These are phyloP conservation scores for Xenotilapia flavipinnis DNA, from an alignment of 2,113 vertebrate species.

Conservation along the genomic window DNA sequence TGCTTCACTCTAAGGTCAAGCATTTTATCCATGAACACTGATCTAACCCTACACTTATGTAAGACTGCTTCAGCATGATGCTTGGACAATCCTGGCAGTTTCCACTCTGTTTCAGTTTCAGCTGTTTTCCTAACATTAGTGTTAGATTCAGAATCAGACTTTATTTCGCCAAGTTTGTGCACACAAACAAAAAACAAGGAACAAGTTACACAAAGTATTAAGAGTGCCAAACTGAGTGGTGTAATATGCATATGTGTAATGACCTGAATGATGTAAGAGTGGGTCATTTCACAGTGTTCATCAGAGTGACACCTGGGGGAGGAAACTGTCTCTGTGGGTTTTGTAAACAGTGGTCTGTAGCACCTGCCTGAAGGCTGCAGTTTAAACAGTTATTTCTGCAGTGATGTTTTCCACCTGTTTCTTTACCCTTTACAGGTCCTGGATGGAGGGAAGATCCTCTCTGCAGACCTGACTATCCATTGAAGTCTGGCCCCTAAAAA, in stretches of 20 bases:
- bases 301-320: neutral
- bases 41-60: neutral
- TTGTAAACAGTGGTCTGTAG: neutral
- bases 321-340: rapidly evolving
- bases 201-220: neutral
- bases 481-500: neutral
- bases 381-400: neutral
- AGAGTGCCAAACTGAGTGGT: neutral
- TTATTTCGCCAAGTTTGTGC: neutral
- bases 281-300: neutral
- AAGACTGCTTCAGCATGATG: neutral
- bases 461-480: neutral
- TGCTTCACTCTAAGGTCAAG: neutral
- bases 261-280: neutral
- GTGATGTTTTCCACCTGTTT: neutral
- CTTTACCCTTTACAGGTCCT: neutral
- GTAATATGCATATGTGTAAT: neutral
- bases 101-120: neutral
- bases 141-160: neutral
- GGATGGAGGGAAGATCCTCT: neutral
- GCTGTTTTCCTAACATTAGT: neutral
- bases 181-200: neutral
- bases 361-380: neutral
- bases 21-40: neutral
- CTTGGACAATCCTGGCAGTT: neutral